These are phyloP conservation scores for Drosophila monieri DNA, from an alignment of 2,888 invertebrate genomes.

Conservation along the genomic window DNA sequence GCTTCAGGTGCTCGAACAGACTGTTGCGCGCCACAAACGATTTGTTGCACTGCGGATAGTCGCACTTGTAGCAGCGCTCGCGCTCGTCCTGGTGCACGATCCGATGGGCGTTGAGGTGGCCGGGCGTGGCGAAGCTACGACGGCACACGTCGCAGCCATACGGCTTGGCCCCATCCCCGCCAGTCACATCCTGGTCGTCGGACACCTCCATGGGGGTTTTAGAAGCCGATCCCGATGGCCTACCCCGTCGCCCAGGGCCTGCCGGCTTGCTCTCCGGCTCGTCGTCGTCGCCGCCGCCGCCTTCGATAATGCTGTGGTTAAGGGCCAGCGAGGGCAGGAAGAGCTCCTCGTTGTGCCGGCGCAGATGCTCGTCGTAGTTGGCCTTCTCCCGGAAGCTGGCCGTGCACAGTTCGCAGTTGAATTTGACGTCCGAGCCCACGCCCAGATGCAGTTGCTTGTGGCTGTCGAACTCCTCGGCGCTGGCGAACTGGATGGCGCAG, in stretches of 20 bases:
- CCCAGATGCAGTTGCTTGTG: slow-evolving; percentile 75
- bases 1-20: slow-evolving; percentile 75
- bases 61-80: slow-evolving; percentile 75
- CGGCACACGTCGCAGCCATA: slow-evolving; percentile 72
- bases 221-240: slow-evolving; percentile 13
- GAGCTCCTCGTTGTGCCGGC: slow-evolving; percentile 80
- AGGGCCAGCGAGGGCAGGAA: slow-evolving; percentile 70
- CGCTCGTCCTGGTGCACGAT: slow-evolving; percentile 72
- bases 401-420: slow-evolving; percentile 78
- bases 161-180: slow-evolving; percentile 57
- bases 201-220: background rate
- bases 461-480: slow-evolving; percentile 70
- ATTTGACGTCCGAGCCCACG: slow-evolving; percentile 72
- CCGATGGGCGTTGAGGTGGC: slow-evolving; percentile 70
- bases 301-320: slow-evolving; percentile 65
- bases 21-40: slow-evolving; percentile 71
- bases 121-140: slow-evolving; percentile 66
- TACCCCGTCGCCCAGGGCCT: slow-evolving; percentile 7
- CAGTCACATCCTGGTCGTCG: slow-evolving; percentile 30
- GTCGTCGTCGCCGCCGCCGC: slow-evolving; percentile 27
- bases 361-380: slow-evolving; percentile 80
- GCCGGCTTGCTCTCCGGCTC: slow-evolving; percentile 8
- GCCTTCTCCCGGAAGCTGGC: slow-evolving; percentile 81
- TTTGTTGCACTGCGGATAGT: slow-evolving; percentile 76
- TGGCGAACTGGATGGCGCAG: slow-evolving; percentile 72